Base-by-base conservation (phyloP, 37 sponge, comb jelly and placozoan species). In the Theonella swinhoei region DNA sequence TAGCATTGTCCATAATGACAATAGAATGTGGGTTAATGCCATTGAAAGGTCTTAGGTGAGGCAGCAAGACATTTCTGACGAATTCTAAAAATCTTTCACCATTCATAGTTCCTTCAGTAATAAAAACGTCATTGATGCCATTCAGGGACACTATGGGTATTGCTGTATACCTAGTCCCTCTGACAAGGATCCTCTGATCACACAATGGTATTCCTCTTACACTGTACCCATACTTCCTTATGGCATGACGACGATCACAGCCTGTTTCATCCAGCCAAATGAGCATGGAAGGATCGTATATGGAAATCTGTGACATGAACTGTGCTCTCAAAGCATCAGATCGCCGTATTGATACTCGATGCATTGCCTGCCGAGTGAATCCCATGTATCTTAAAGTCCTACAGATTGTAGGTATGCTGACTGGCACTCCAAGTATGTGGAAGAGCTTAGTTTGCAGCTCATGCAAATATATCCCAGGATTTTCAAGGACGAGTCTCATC, bases 381-480 rank as follows among this genome's bases (percentile, higher is more conserved):
- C 68, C 79, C 79, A 79, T 65, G 7, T 30, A 37, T 36, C 35
- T 30, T 4, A 79, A 17, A 43, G 79, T 64, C 58, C 67, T 62
- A 28, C 79, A 79, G 29, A 79, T 79, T n/a, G 67, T 39, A 35
- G 79, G 17, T 30, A 31, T 39, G 38, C 71, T 39, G 19, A 68
- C 61, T 37, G 14, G 24, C 23, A 37, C 58, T 36, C 79, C 79
- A 59, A 34, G 43, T 11, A 66, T n/a, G 24, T 4, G 37, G 19
- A 24, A 8, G 17, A 80, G 72, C 70, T 69, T 43, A 30, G 23
- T 29, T 28, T 70, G 70, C 31, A 80, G 5, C 31, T 80, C 81
- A 80, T 80, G 14, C 22, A 80, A 40, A 61, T 80, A 80, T n/a
- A 70, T 80, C n/a, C 81, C 81, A 20, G 47, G 81, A 43, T 68